Percentiles rank a stretch among this genome's conserved stretches.
Conservation (phyloP, 2,113 vertebrate genomes). For the Lepus americanus region DNA sequence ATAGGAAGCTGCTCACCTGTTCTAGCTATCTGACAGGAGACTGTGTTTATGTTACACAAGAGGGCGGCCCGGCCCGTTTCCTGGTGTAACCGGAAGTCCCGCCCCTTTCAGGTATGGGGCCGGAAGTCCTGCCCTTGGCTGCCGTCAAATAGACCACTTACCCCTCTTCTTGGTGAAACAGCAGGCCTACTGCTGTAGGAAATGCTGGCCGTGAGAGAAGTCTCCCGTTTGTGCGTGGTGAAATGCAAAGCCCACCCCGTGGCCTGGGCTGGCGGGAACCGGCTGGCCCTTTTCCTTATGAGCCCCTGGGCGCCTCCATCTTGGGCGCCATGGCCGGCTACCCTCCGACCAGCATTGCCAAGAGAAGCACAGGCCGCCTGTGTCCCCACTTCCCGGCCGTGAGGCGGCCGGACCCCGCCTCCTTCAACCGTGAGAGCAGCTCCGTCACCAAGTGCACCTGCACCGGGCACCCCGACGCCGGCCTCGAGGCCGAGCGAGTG, state of each 20-base stretch:
- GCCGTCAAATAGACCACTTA: background rate
- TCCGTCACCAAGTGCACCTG: conserved; percentile 85
- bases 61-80: background rate
- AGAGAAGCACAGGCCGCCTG: conserved; percentile 89
- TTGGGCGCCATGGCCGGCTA: conserved; percentile 90
- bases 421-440: conserved; percentile 82
- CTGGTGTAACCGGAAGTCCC: background rate
- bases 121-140: background rate
- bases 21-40: no score
- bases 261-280: background rate
- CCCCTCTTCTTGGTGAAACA: background rate
- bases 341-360: conserved; percentile 91
- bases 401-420: conserved; percentile 87
- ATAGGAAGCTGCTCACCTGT: no score
- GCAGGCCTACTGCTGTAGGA: background rate
- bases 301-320: conserved; percentile 92
- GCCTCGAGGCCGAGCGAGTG: conserved; percentile 88
- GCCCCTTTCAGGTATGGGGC: no score
- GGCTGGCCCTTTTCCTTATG: conserved; percentile 75
- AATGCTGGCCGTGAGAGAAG: background rate
- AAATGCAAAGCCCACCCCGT: background rate
- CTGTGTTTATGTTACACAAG: background rate
- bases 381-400: conserved; percentile 89
- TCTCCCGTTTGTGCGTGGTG: background rate
- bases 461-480: conserved; percentile 60